Conservation (phyloP, 2,797 vertebrate species). For the Myotis daubentonii region DNA sequence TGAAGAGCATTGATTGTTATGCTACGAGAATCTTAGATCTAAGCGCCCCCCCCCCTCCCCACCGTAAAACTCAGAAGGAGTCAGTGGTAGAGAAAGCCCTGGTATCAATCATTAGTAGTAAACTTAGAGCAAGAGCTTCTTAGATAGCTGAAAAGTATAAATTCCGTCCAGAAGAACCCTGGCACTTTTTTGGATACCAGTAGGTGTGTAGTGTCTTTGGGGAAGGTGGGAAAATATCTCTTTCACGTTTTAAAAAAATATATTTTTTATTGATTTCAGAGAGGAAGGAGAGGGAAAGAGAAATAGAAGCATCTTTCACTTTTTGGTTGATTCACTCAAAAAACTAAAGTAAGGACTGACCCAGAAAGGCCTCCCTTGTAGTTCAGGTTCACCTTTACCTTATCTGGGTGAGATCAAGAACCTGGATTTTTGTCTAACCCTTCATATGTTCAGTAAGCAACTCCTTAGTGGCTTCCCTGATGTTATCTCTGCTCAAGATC, state of each 20-base stretch:
- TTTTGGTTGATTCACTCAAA: not conserved
- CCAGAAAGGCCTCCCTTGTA: not conserved
- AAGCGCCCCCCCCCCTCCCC: not conserved
- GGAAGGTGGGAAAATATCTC: not conserved
- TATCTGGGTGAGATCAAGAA: not conserved
- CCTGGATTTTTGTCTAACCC: not conserved
- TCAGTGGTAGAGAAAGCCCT: not conserved
- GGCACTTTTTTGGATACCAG: not conserved
- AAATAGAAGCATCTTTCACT: not conserved
- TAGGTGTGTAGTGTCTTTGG: not conserved
- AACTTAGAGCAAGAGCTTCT: not conserved
- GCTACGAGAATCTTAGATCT: not conserved
- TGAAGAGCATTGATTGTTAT: not conserved
- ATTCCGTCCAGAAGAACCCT: not conserved
- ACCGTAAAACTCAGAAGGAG: not conserved
- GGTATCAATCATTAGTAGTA: not conserved
- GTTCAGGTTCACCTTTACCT: not conserved
- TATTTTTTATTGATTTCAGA: too few relatives aligned
- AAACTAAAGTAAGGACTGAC: not conserved
- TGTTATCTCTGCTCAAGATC: not conserved
- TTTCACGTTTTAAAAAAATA: not conserved
- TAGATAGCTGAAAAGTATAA: not conserved
- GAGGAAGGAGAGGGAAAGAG: too few relatives aligned
- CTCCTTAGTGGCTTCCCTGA: too few relatives aligned
- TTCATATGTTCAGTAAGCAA: not conserved